phyloP scores from a whole-genome alignment of 2,888 invertebrate species.

The Zygogramma bicolorata region DNA sequence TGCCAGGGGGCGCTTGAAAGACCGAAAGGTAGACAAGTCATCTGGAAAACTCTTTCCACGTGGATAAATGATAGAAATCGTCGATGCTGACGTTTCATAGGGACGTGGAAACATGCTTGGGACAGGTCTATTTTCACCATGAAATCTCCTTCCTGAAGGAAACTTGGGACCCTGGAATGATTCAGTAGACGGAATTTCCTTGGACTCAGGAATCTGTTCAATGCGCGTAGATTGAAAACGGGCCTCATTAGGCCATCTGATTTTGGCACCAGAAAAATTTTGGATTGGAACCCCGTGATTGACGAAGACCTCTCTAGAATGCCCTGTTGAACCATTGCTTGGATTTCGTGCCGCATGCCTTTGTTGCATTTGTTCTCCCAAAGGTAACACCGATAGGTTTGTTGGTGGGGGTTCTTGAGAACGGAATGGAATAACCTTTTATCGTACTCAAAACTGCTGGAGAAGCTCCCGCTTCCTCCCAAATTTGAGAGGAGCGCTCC shows the following conservation, averaged over 20 bases:
- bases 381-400: not conserved
- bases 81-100: slow-evolving; percentile 30
- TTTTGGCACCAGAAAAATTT: slow-evolving; percentile 26
- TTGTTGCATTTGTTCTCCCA: slow-evolving; percentile 18
- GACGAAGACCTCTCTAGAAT: slow-evolving; percentile 36
- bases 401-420: slow-evolving; percentile 27
- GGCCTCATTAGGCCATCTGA: slow-evolving; percentile 30
- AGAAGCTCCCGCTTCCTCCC: too few species aligned
- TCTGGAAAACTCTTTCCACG: slow-evolving; percentile 25
- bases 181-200: slow-evolving; percentile 34
- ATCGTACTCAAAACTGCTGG: slow-evolving; percentile 23
- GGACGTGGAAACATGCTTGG: slow-evolving; percentile 37
- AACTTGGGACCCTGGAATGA: slow-evolving; percentile 27
- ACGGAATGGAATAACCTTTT: slow-evolving; percentile 41
- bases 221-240: slow-evolving; percentile 31
- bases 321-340: slow-evolving; percentile 25
- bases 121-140: slow-evolving; percentile 28
- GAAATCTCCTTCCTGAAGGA: slow-evolving; percentile 30
- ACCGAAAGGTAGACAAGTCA: slow-evolving; percentile 44
- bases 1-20: slow-evolving; percentile 36
- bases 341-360: slow-evolving; percentile 26
- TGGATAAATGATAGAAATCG: slow-evolving; percentile 35
- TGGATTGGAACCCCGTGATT: slow-evolving; percentile 5
- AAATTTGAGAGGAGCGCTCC: too few species aligned
- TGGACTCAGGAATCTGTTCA: slow-evolving; percentile 33